Evolutionary conservation across 2,113 vertebrate species (phyloP), one percentile per base, ranked within the genome.

Genomic region (Pseudopipra pipra): DNA sequence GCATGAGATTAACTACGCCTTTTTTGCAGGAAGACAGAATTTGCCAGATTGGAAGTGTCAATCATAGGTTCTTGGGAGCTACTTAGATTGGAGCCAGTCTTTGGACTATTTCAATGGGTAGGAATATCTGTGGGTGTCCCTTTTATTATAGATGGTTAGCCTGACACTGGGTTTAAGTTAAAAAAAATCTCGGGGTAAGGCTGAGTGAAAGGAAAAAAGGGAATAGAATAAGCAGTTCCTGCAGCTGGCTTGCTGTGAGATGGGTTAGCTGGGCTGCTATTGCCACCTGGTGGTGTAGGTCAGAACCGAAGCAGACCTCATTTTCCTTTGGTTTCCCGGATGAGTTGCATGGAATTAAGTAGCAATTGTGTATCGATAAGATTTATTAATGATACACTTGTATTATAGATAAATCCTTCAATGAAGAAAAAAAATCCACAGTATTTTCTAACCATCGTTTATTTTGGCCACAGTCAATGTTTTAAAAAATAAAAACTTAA

Each of bases 251-350:
- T 6, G 55, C 28, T 1, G 13, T 15, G 12, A 35, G 44, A 4
- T 3, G 55, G 59, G 19, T 82, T 97, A 12, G 52, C 76, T 11
- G 94, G 85, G 96, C 79, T 90, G 89, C 92, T 95, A 18, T 70
- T 95, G 97, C 98, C 98, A 97, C 77, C 98, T 98, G 82, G 95
- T 97, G 98, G 97, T 8, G 7, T 2, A 56, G 62, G 6, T 0
- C 37, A 52, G 67, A 73, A 89, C 74, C 55, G 17, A 80, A 58
- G 47, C 39, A 35, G 33, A 1, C 7, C 20, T 43, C 8, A 0
- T 25, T 52, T 54, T 33, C 12, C n/a, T 91, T 52, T 5, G 4
- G 18, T 24, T 14, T 31, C 35, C n/a, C 33, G 4, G 5, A 1
- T 22, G 7, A 24, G 2, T 10, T 43, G 51, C 35, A 1, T 10